Evolutionary conservation across 2,888 invertebrate species (phyloP), one percentile per base, ranked within the genome.

Genomic region (Drosophila percnosoma): DNA sequence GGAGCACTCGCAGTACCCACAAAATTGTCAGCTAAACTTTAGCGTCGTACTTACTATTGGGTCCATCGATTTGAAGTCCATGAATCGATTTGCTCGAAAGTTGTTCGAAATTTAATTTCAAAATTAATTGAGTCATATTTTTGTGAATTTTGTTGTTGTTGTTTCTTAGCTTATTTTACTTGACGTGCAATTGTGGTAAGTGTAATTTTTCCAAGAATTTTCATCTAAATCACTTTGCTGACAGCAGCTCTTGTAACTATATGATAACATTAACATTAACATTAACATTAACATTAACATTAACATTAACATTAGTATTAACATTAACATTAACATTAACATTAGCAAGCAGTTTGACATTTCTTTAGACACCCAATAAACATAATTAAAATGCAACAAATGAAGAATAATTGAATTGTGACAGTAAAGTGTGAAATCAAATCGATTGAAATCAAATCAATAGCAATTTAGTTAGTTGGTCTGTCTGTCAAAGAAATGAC

Each of bases 1-100:
- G 29, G 3, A 45, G 24, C 18, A n/a, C 29, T 72, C 40, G 55
- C 48, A 29, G 34, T 27, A 69, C 68, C 66, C 71, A 80, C 83
- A 77, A 88, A 86, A 73, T 70, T 86, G 81, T 74, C 78, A 57
- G 42, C 31, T 53, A 40, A 31, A 10, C 38, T 75, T 68, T 64
- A 13, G 40, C 29, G 33, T 33, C 11, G 27, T 34, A 3, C 13
- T 29, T 15, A 1, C 15, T 21, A 40, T 54, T 29, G 27, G 29
- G 21, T 59, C 33, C 11, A 33, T 11, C 2, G 24, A 34, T 40
- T 40, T n/a, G 10, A 33, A 34, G 33, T 27, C 27, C 33, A 45
- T 36, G 34, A 54, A 54, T 36, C 15, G 24, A n/a, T 64, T 67
- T 11, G 21, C 21, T 24, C 45, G 15, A 45, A 42, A 42, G 18